Percentiles rank a stretch among this genome's conserved stretches.
Evolutionary conservation across 2,797 vertebrate genomes (phyloP).

Genomic region (Muraenolepis orangiensis): DNA sequence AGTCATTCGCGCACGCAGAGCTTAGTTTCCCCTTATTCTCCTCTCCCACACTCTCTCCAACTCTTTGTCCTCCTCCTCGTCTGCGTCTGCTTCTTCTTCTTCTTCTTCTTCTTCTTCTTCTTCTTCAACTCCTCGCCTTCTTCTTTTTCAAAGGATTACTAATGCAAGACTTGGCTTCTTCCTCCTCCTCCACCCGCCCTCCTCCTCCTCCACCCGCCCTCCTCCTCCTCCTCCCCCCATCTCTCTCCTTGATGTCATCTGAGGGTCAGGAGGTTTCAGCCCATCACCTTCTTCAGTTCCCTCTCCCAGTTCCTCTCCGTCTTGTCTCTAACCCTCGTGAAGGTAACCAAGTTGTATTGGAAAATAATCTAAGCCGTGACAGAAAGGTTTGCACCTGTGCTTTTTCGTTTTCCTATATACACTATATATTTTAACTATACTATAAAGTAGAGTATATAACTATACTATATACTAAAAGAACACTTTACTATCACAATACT

Average conservation of each 20-base stretch:
- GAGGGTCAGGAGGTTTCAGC: constrained; percentile 69
- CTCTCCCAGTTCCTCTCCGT: not conserved
- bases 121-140: constrained; percentile 25
- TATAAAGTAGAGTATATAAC: too few species aligned
- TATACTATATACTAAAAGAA: too few species aligned
- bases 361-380: not conserved
- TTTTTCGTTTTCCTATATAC: too few species aligned
- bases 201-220: constrained; percentile 10
- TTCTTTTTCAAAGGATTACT: constrained; percentile 19
- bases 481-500: too few species aligned
- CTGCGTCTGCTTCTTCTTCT: constrained; percentile 22
- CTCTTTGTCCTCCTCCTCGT: constrained; percentile 19
- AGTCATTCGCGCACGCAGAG: constrained; percentile 65
- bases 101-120: constrained; percentile 2
- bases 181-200: constrained; percentile 6
- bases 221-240: constrained; percentile 6
- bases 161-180: not conserved
- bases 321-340: not conserved
- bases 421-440: too few species aligned
- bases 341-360: not conserved
- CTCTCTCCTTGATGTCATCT: constrained; percentile 66
- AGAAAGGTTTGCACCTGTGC: too few species aligned
- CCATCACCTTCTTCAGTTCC: constrained; percentile 28
- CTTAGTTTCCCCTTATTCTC: constrained; percentile 22
- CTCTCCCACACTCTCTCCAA: constrained; percentile 19